A percentile compares a stretch with the other conserved stretches of the same genome.
Conservation (phyloP, 2,113 vertebrate genomes). For the Cnemophilus loriae region DNA sequence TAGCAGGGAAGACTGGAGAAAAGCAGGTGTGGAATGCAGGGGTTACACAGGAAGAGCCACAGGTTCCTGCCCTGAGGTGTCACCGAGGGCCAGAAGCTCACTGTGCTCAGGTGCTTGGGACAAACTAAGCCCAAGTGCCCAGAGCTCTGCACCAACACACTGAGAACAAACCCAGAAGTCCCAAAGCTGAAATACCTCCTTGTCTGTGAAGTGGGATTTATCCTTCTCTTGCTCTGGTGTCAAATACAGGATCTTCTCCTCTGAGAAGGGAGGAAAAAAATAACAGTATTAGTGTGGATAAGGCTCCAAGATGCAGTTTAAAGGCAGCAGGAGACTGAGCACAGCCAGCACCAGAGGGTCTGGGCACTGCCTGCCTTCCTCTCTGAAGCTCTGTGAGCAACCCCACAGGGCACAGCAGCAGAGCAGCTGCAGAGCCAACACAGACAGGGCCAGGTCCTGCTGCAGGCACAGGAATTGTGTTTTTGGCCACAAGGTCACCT, state of each 20-base stretch:
- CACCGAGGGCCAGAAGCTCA: background rate
- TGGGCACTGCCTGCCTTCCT: background rate
- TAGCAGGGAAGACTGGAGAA: background rate
- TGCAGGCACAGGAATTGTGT: background rate
- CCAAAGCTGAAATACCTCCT: slow-evolving; percentile 83
- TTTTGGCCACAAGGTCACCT: background rate
- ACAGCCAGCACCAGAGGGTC: background rate
- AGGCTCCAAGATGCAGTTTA: background rate
- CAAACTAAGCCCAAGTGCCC: background rate
- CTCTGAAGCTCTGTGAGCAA: background rate
- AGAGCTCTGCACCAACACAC: background rate
- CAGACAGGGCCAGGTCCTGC: background rate
- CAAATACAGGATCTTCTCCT: slow-evolving; percentile 96
- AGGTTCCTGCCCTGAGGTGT: background rate
- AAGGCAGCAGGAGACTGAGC: background rate
- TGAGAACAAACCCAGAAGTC: background rate
- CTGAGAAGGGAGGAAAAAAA: slow-evolving; percentile 57
- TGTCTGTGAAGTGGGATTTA: slow-evolving; percentile 99
- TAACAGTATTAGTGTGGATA: background rate
- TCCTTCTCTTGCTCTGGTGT: slow-evolving; percentile 99
- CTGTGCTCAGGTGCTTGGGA: rapidly evolving
- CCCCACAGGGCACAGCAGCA: background rate
- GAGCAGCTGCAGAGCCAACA: background rate
- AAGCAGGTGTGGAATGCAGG: background rate
- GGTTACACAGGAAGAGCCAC: background rate